These are phyloP conservation scores for Lates japonicus DNA, from an alignment of 2,797 vertebrate species.

Conservation along the genomic window DNA sequence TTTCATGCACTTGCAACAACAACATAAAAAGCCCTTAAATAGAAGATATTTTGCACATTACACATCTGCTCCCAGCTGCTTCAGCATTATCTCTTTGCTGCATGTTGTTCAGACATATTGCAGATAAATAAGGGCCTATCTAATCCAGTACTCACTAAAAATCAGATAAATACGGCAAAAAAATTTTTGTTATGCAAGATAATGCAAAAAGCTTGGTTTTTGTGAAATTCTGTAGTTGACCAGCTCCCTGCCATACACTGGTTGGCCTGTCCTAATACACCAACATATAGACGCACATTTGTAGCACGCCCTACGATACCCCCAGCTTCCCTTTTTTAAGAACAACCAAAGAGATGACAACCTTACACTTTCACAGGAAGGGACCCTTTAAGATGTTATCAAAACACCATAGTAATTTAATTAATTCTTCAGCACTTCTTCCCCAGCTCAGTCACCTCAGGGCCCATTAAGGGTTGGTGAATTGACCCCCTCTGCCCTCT, in stretches of 20 bases:
- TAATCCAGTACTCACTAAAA: slow-evolving; percentile 4
- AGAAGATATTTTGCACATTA: not conserved
- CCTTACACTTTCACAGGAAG: slow-evolving; percentile 82
- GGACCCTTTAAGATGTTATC: slow-evolving; percentile 40
- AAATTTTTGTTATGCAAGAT: not conserved
- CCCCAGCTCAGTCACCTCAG: slow-evolving; percentile 25
- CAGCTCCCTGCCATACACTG: slow-evolving; percentile 87
- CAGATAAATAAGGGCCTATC: not conserved
- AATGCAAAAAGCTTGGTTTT: not conserved
- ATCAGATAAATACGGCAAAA: not conserved
- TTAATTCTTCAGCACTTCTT: slow-evolving; percentile 21
- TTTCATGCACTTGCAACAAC: not conserved
- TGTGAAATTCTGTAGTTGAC: slow-evolving; percentile 16
- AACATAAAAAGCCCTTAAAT: not conserved
- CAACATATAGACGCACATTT: not conserved
- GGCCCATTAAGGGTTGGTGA: slow-evolving; percentile 80
- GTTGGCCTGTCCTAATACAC: slow-evolving; percentile 86
- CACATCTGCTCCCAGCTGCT: too few species aligned
- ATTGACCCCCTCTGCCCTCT: slow-evolving; percentile 81
- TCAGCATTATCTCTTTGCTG: not conserved
- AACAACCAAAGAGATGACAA: slow-evolving; percentile 72
- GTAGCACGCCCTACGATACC: not conserved
- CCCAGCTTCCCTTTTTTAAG: not conserved
- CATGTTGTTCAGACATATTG: not conserved
- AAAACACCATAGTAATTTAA: slow-evolving; percentile 32